Evolutionary conservation across 1,140 invertebrate species (phyloP).

Genomic region (Amphibalanus amphitrite): DNA sequence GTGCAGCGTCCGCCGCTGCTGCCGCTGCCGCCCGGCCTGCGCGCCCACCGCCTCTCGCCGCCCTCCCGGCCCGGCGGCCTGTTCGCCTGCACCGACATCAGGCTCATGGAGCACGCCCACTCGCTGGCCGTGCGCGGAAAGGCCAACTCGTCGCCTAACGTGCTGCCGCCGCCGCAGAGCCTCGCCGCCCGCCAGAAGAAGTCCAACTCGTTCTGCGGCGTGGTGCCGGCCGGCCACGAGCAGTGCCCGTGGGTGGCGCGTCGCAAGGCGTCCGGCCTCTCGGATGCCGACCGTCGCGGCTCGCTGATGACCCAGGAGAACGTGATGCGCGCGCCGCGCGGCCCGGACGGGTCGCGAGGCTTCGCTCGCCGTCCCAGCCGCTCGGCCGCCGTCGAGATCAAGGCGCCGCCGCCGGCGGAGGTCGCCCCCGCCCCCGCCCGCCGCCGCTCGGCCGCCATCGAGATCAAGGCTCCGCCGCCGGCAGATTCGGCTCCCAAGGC

Average conservation of each 20-base stretch:
- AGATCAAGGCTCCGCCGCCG: background rate
- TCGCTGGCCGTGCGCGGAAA: background rate
- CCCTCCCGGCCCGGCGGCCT: background rate
- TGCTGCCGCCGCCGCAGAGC: background rate
- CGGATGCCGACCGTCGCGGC: background rate
- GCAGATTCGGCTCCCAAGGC: background rate
- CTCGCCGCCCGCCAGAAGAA: slow-evolving; percentile 18
- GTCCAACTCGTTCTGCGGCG: background rate
- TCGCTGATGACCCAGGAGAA: slow-evolving; percentile 29
- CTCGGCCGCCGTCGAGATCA: background rate
- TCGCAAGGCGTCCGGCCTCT: background rate
- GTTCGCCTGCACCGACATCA: background rate
- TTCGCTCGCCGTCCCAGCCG: slow-evolving; percentile 28
- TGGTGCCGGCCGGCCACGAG: background rate
- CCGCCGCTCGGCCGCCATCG: background rate
- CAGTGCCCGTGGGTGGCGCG: background rate
- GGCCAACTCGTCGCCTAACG: background rate
- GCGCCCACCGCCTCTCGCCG: background rate
- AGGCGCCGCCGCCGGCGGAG: background rate
- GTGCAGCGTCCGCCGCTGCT: background rate
- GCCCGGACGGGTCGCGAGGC: slow-evolving; percentile 64
- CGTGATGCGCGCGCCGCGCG: slow-evolving; percentile 55
- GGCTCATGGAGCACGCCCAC: background rate
- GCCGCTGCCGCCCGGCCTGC: background rate
- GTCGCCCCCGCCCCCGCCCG: no score